Evolutionary conservation across 2,113 vertebrate genomes (phyloP).

Genomic region (Larimichthys polyactis): DNA sequence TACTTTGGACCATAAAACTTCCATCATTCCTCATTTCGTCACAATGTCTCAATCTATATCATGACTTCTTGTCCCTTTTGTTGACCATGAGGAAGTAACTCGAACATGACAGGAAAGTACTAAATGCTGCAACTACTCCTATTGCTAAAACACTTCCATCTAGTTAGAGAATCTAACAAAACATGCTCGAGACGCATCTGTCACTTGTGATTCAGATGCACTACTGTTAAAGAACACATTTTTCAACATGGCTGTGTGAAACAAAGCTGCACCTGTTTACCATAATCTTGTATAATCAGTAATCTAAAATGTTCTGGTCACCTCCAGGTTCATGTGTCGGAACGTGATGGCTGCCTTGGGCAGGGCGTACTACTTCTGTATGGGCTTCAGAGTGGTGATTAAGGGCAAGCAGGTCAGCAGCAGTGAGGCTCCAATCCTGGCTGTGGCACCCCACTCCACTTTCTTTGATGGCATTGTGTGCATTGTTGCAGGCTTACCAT

Average conservation of each 20-base stretch:
- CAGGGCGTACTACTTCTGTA: conserved; percentile 85
- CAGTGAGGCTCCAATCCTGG: conserved; percentile 90
- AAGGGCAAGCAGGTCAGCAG: conserved; percentile 87
- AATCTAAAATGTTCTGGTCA: background rate
- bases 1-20: background rate
- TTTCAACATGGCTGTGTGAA: background rate
- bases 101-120: background rate
- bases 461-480: conserved; percentile 95
- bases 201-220: no score
- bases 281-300: no score
- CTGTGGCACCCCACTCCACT: conserved; percentile 93
- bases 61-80: background rate
- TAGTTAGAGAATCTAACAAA: background rate
- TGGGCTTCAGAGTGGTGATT: conserved; percentile 92
- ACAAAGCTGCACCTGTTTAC: background rate
- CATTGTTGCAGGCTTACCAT: conserved; percentile 91
- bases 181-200: background rate
- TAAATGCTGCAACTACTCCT: conserved; percentile 43
- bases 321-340: conserved; percentile 86
- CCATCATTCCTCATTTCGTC: conserved; percentile 4
- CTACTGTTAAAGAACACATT: background rate
- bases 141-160: conserved; percentile 9
- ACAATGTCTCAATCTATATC: background rate
- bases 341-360: conserved; percentile 85
- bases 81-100: conserved; percentile 52